Percentiles rank a stretch among this genome's conserved stretches.
Evolutionary conservation across 92 coral and sea anemone species (phyloP).

Genomic region (Meandrina meandrites): DNA sequence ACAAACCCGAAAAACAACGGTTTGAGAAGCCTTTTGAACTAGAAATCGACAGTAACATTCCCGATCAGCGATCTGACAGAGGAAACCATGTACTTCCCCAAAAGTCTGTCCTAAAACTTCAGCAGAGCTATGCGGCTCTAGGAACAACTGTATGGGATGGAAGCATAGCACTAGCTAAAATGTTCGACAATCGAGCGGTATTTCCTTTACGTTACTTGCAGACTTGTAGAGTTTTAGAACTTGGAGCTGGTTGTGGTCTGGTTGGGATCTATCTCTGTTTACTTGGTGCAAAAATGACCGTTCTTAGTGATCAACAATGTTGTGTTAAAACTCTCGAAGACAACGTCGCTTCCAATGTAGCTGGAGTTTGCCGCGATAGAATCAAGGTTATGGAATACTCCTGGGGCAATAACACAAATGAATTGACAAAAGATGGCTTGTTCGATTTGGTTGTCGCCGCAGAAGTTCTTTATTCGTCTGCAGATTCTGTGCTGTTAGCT

Average conservation of each 20-base stretch:
- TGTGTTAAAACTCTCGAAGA: constrained; percentile 77
- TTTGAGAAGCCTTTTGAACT: constrained; percentile 80
- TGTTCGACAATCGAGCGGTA: constrained; percentile 74
- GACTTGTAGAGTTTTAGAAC: constrained; percentile 66
- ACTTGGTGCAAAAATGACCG: constrained; percentile 76
- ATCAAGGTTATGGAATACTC: constrained; percentile 69
- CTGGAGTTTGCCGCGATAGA: constrained; percentile 21
- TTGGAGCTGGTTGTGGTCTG: constrained; percentile 96
- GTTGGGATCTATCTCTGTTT: constrained; percentile 80
- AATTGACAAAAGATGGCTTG: constrained; percentile 59
- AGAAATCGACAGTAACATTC: constrained; percentile 32
- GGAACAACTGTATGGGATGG: constrained; percentile 99
- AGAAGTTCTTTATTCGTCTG: constrained; percentile 82
- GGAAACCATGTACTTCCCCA: background rate
- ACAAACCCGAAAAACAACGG: constrained; percentile 83
- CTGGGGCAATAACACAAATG: constrained; percentile 71
- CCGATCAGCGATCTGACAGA: background rate
- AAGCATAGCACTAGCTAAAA: constrained; percentile 92
- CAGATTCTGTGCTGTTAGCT: constrained; percentile 81
- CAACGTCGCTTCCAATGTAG: constrained; percentile 68
- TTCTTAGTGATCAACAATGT: constrained; percentile 75
- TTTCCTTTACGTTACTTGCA: constrained; percentile 58
- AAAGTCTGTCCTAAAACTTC: constrained; percentile 50
- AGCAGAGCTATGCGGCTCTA: constrained; percentile 80
- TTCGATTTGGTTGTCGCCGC: constrained; percentile 89